Conservation (phyloP, 2,113 vertebrate species). For the Quiscalus mexicanus region DNA sequence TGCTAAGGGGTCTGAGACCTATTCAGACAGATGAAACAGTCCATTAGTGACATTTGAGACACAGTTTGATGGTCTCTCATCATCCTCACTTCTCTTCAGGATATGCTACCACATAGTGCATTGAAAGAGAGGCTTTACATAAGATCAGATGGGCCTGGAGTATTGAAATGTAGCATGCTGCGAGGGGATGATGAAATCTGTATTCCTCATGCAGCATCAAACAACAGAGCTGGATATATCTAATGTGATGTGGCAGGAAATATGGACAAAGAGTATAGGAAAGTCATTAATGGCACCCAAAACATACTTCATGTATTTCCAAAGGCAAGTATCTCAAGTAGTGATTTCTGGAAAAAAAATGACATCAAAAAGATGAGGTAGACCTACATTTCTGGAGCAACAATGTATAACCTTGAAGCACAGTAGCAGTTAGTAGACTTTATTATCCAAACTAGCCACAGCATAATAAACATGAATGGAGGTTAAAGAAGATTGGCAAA, state of each 20-base stretch:
- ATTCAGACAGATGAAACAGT: background rate
- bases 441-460: background rate
- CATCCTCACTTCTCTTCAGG: background rate
- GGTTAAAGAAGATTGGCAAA: background rate
- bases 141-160: background rate
- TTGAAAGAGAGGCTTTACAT: background rate
- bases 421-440: background rate
- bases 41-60: constrained; percentile 3
- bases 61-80: background rate
- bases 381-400: background rate
- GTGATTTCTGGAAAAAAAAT: background rate
- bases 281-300: background rate
- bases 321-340: background rate
- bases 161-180: background rate
- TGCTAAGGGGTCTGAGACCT: background rate
- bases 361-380: background rate
- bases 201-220: background rate
- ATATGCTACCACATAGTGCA: background rate
- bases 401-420: background rate
- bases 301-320: background rate
- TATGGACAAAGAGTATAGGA: background rate
- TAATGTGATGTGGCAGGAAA: background rate
- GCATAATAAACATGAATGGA: background rate
- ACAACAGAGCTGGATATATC: background rate
- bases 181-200: background rate